These are phyloP conservation scores for Poecile montanus DNA, from an alignment of 2,797 vertebrate genomes.

Conservation along the genomic window DNA sequence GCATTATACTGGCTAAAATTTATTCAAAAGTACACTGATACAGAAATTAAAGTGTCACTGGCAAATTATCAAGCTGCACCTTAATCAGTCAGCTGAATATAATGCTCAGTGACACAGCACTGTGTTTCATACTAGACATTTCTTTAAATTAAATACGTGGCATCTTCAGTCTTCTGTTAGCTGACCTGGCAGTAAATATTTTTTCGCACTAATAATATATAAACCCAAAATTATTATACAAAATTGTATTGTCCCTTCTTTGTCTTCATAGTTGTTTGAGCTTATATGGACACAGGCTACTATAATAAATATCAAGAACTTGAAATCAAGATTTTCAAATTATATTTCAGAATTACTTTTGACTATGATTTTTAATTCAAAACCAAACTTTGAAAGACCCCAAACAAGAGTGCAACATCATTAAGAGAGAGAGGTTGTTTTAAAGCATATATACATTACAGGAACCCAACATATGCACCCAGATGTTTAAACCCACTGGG, in stretches of 20 bases:
- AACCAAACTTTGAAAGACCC: background rate
- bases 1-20: background rate
- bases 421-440: background rate
- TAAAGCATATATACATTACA: background rate
- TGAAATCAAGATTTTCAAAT: background rate
- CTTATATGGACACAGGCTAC: background rate
- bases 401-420: background rate
- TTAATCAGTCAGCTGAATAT: background rate
- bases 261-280: background rate
- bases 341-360: background rate
- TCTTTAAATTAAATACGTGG: background rate
- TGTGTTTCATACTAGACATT: background rate
- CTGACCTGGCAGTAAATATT: background rate
- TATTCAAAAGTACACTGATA: background rate
- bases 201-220: background rate
- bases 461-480: background rate
- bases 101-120: background rate
- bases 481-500: background rate
- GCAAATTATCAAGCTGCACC: background rate
- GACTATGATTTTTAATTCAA: background rate
- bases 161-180: background rate
- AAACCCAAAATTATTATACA: background rate
- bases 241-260: background rate
- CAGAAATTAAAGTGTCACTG: background rate
- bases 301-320: background rate